Evolutionary conservation across 92 coral and sea anemone genomes (phyloP).

Genomic region (Micromussa lordhowensis): DNA sequence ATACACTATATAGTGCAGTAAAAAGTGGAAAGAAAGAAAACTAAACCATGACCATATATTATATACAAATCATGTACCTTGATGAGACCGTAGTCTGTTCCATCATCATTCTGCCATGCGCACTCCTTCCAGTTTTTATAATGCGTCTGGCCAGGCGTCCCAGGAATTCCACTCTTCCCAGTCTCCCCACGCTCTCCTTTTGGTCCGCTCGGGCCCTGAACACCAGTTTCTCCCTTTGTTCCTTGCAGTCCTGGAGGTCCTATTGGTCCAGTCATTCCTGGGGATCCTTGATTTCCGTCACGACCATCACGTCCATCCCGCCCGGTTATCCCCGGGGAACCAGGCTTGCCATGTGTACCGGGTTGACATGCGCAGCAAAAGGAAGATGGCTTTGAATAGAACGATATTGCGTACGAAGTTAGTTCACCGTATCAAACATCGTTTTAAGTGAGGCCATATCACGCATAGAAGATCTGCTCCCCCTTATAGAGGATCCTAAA

Average conservation of each 20-base stretch:
- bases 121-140: conserved; percentile 23
- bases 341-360: neutral
- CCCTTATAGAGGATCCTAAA: too few relatives aligned
- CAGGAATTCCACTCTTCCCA: neutral
- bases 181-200: conserved; percentile 6
- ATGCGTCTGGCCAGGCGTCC: neutral
- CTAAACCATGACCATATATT: neutral
- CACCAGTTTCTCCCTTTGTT: neutral
- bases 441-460: neutral
- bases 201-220: neutral
- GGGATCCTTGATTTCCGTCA: neutral
- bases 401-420: neutral
- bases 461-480: too few relatives aligned
- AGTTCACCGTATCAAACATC: too few relatives aligned
- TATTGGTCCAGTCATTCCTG: neutral
- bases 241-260: conserved; percentile 1
- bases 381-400: neutral
- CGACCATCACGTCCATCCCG: conserved; percentile 1
- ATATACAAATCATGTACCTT: neutral
- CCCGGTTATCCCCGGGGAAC: neutral
- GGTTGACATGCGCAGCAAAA: neutral
- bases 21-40: too few relatives aligned
- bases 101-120: neutral
- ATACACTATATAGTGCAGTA: too few relatives aligned
- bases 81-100: neutral